These are phyloP conservation scores for Brachystomella parvula DNA, from an alignment of 1,140 invertebrate species.

Conservation along the genomic window DNA sequence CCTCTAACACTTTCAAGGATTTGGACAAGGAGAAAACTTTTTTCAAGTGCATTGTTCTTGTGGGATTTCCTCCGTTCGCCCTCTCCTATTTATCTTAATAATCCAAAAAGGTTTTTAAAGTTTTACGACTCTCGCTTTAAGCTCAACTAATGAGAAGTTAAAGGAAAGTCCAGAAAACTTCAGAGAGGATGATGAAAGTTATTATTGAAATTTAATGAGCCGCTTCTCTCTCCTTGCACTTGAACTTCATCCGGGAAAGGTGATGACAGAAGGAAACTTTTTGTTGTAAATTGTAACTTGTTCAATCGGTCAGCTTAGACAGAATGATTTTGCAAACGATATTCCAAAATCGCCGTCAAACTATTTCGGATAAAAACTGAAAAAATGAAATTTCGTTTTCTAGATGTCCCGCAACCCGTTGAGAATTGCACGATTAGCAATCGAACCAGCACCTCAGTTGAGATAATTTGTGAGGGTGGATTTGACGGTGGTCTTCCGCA, in stretches of 20 bases:
- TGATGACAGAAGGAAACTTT: too few species aligned
- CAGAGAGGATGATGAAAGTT: background rate
- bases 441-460: conserved; percentile 62
- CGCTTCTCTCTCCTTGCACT: background rate
- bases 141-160: conserved; percentile 10
- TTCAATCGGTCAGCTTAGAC: too few species aligned
- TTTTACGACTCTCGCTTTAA: background rate
- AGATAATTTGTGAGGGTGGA: conserved; percentile 63
- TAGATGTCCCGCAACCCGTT: conserved; percentile 56
- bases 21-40: conserved; percentile 1
- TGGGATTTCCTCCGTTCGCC: background rate
- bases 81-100: conserved; percentile 9
- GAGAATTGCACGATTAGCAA: conserved; percentile 66
- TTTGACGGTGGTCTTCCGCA: conserved; percentile 79
- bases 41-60: background rate
- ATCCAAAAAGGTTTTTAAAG: conserved; percentile 1
- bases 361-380: background rate
- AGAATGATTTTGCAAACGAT: too few species aligned
- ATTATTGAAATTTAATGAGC: conserved; percentile 7
- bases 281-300: background rate
- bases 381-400: conserved; percentile 6
- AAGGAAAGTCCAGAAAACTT: background rate
- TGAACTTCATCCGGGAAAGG: background rate
- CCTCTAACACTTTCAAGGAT: background rate
- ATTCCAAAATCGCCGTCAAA: background rate